Percentiles rank a stretch among this genome's conserved stretches.
Conservation (phyloP, 2,797 vertebrate species). For the Amniataba percoides region DNA sequence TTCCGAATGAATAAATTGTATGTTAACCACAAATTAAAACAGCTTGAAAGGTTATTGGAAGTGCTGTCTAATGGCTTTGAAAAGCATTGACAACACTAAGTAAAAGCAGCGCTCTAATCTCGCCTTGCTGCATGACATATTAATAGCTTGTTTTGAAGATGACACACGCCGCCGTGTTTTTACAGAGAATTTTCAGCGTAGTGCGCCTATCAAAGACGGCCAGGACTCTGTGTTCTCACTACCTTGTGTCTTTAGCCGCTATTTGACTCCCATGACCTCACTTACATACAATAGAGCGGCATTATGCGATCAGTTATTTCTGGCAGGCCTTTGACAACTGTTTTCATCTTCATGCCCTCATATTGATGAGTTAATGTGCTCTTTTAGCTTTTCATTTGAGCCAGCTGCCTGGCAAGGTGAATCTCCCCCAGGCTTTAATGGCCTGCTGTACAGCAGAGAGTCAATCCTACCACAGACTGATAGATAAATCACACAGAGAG, state of each 20-base stretch:
- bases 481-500: constrained; percentile 78
- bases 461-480: constrained; percentile 79
- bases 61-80: constrained; percentile 49
- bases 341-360: constrained; percentile 86
- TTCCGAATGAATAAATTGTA: constrained; percentile 23
- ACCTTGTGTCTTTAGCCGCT: constrained; percentile 61
- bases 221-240: constrained; percentile 49
- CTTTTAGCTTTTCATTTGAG: constrained; percentile 87
- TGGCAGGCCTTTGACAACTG: constrained; percentile 83
- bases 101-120: constrained; percentile 60
- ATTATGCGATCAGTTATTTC: constrained; percentile 83
- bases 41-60: constrained; percentile 52
- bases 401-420: constrained; percentile 85
- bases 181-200: constrained; percentile 24
- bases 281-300: constrained; percentile 77
- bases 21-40: constrained; percentile 54
- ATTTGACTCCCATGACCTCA: constrained; percentile 80
- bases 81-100: constrained; percentile 48
- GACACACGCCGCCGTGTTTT: constrained; percentile 41
- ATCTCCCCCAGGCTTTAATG: constrained; percentile 83
- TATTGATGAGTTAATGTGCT: constrained; percentile 87
- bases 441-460: constrained; percentile 79
- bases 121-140: constrained; percentile 55
- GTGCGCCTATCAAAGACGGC: constrained; percentile 48
- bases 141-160: constrained; percentile 72